These are phyloP conservation scores for Lasioglossum baleicum DNA, from an alignment of 1,140 invertebrate genomes.

Conservation along the genomic window DNA sequence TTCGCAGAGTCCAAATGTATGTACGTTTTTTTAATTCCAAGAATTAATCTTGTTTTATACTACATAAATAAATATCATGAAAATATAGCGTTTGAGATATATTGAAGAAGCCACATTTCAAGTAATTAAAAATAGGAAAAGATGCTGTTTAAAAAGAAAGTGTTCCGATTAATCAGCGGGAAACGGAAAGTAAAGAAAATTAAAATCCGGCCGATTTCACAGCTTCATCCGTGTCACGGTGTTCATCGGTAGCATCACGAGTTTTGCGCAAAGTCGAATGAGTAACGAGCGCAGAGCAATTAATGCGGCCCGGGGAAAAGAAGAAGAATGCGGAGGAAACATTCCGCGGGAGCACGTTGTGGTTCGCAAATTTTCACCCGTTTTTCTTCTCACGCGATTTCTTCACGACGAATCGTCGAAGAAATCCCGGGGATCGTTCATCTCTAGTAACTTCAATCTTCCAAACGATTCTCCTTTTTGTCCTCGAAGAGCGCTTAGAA, in stretches of 20 bases:
- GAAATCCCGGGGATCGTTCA: neutral
- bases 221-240: neutral
- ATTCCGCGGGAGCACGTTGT: neutral
- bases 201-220: neutral
- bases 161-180: neutral
- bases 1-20: no score
- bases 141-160: neutral
- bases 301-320: slow-evolving; percentile 10
- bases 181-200: neutral
- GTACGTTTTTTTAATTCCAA: no score
- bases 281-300: slow-evolving; percentile 36
- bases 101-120: no score
- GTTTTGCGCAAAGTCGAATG: slow-evolving; percentile 13
- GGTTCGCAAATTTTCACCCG: neutral
- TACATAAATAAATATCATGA: no score
- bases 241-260: slow-evolving; percentile 4
- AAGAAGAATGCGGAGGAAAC: neutral
- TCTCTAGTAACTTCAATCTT: neutral
- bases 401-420: neutral
- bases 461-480: neutral
- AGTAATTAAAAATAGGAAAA: no score
- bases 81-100: no score
- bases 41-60: no score
- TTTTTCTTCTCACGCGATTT: neutral
- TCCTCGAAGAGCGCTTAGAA: no score